Evolutionary conservation across 1,140 invertebrate genomes (phyloP).

Genomic region (Coptotermes formosanus): DNA sequence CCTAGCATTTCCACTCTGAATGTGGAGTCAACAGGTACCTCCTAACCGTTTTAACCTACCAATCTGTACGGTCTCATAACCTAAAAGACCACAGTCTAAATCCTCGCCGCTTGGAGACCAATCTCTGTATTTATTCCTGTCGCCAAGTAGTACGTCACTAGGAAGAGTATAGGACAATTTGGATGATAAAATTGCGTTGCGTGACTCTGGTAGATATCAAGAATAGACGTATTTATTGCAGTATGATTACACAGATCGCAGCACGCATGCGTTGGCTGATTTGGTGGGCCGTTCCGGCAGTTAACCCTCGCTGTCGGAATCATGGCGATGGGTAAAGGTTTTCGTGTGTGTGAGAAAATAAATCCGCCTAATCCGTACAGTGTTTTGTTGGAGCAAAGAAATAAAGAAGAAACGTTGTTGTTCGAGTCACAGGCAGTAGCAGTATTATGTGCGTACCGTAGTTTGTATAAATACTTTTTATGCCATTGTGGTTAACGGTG

Average conservation of each 20-base stretch:
- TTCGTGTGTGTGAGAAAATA: slow-evolving; percentile 85
- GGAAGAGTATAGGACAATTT: too few species aligned
- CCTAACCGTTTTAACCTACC: too few species aligned
- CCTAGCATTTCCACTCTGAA: too few species aligned
- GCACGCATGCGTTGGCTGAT: background rate
- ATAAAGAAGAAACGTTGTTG: slow-evolving; percentile 79
- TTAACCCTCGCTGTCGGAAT: background rate
- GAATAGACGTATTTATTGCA: background rate
- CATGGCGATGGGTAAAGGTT: slow-evolving; percentile 93
- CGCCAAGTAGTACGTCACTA: too few species aligned
- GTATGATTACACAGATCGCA: background rate
- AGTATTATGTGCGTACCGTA: slow-evolving; percentile 65
- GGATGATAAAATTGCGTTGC: too few species aligned
- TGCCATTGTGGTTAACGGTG: background rate
- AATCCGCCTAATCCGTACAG: slow-evolving; percentile 84
- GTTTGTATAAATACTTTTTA: background rate
- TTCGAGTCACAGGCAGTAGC: slow-evolving; percentile 90
- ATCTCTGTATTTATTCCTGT: too few species aligned
- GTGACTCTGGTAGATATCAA: too few species aligned
- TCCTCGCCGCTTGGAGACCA: too few species aligned
- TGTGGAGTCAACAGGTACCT: too few species aligned
- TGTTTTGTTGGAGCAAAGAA: slow-evolving; percentile 83
- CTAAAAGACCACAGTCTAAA: too few species aligned
- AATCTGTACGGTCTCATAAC: too few species aligned
- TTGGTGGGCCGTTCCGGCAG: background rate